Conservation (phyloP, 1,140 invertebrate genomes). For the Habropoda laboriosa region DNA sequence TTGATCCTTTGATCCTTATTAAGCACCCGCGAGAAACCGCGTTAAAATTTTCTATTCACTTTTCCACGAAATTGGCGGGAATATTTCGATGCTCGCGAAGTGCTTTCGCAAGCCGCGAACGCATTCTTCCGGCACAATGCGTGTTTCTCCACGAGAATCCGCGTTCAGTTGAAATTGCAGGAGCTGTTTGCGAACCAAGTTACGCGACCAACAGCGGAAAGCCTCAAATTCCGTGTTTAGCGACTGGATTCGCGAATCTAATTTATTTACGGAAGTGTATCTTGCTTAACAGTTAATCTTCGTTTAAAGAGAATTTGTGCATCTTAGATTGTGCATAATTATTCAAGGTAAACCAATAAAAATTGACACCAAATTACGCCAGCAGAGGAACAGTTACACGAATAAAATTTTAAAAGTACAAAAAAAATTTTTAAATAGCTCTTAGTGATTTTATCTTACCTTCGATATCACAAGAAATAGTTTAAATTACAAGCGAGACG, state of each 20-base stretch:
- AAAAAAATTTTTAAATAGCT: no score
- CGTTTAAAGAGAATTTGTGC: no score
- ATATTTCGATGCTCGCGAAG: neutral
- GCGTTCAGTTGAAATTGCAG: constrained; percentile 3
- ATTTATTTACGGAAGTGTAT: neutral
- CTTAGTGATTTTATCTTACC: no score
- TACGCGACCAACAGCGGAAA: neutral
- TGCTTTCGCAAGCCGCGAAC: neutral
- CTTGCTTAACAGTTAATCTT: no score
- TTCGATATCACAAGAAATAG: no score
- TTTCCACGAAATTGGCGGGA: neutral
- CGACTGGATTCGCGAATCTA: neutral
- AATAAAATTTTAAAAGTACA: no score
- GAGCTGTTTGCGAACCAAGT: neutral
- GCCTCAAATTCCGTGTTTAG: neutral
- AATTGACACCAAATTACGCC: no score
- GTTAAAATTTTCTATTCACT: neutral
- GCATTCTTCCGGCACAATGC: neutral
- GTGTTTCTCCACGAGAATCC: neutral
- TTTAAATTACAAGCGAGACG: no score
- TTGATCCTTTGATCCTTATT: constrained; percentile 15
- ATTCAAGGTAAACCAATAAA: no score
- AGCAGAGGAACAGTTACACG: no score
- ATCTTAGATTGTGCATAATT: no score
- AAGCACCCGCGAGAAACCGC: neutral